Evolutionary conservation across 2,113 vertebrate species (phyloP), one percentile per base, ranked within the genome.

Genomic region (Genyomyrus donnyi): DNA sequence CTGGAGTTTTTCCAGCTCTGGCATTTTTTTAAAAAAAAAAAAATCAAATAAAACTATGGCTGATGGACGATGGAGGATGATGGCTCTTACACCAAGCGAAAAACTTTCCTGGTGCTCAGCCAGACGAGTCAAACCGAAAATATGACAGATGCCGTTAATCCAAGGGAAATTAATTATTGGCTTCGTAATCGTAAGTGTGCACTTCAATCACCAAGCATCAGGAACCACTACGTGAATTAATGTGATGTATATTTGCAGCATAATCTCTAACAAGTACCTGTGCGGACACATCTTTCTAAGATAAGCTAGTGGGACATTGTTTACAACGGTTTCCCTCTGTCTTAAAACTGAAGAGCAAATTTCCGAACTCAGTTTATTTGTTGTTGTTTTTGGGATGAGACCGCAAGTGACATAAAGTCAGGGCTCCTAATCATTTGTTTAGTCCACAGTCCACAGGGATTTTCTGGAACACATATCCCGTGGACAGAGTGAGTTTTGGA

Each of bases 1-100:
- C 96, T 92, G 94, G 95, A 94, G 97, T 96, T 96, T 96, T 96
- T 92, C 95, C 95, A 94, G 91, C 96, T 94, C 94, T 93, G 91
- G 93, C 89, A 91, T 92, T 91, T 62, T 17, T 17, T 0, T 1
- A 24, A 58, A 58, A 58, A 56, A 53, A 52, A 5, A 53, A 56
- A 56, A 56, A 6, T 56, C 17, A 56, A 56, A 56, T 92, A 90
- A 92, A 95, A 93, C 94, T 35, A 91, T 93, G 90, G 92, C 93
- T 92, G 92, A 93, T 93, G 74, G 74, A 80, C 74, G 17, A 42
- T 93, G 95, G 94, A 93, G 93, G 94, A 93, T 93, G 89, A 91
- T 91, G 89, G n/a, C 39, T 66, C 42, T 27, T 45, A 10, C 35
- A 9, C 10, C 19, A 31, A 74, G n/a, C 3, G 11, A 56, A 88